Conservation (phyloP, 2,113 vertebrate species). For the Cochlearius cochlearius region DNA sequence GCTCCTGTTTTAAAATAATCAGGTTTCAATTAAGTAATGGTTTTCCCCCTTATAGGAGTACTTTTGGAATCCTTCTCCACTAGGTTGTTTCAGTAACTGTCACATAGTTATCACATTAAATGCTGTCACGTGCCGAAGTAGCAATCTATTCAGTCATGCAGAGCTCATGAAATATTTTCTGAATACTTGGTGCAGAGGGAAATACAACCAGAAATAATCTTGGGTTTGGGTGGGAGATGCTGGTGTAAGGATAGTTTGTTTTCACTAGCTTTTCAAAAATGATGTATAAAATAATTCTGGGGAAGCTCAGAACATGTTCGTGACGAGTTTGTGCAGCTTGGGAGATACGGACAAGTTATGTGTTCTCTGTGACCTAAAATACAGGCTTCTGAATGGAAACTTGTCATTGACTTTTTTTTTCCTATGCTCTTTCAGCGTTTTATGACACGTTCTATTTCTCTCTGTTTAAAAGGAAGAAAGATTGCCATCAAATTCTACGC, state of each 20-base stretch:
- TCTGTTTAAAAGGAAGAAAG: not conserved
- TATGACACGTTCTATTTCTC: not conserved
- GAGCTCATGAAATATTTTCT: conserved; percentile 1
- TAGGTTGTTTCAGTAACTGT: not conserved
- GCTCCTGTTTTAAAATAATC: not conserved
- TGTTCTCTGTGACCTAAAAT: not conserved
- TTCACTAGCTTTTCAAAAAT: not conserved
- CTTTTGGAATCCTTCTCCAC: not conserved
- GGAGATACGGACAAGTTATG: not conserved
- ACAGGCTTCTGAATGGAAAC: not conserved
- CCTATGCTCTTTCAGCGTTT: not conserved
- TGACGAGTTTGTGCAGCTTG: not conserved
- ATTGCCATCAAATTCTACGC: not conserved
- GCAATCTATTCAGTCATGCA: not conserved
- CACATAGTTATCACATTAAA: not conserved
- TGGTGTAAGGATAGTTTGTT: not conserved
- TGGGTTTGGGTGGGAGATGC: not conserved
- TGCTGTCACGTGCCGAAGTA: not conserved
- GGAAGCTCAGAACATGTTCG: not conserved
- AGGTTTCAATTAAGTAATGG: not conserved
- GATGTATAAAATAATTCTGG: not conserved
- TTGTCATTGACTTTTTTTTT: not conserved
- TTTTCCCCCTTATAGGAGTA: not conserved
- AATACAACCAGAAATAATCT: not conserved
- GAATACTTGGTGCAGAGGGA: not conserved